These are phyloP conservation scores for Callorhinus ursinus DNA, from an alignment of 2,113 vertebrate species.

Conservation along the genomic window DNA sequence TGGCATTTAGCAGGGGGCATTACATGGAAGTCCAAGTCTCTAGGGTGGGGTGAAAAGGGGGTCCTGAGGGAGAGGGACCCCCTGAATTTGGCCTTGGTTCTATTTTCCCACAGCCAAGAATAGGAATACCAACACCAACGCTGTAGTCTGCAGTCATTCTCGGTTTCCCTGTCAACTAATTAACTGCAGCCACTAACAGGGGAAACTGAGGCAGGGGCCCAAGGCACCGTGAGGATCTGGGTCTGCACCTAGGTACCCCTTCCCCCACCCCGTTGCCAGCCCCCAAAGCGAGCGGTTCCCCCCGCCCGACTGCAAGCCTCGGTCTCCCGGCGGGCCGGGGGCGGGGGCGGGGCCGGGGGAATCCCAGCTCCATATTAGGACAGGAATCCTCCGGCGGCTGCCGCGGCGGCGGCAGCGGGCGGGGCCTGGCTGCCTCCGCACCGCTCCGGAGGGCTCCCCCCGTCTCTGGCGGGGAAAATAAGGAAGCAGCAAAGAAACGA, in stretches of 20 bases:
- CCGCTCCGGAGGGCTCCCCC: slow-evolving; percentile 55
- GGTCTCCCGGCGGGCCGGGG: slow-evolving; percentile 67
- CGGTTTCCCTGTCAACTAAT: background rate
- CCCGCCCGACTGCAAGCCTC: background rate
- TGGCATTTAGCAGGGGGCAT: background rate
- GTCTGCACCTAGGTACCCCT: background rate
- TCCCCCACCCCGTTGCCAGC: background rate
- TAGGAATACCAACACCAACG: background rate
- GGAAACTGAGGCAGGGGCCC: slow-evolving; percentile 69
- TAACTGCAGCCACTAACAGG: background rate
- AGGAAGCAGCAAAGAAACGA: background rate
- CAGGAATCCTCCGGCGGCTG: slow-evolving; percentile 78
- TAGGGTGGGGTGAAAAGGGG: background rate
- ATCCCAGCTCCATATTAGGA: slow-evolving; percentile 82
- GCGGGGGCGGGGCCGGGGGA: slow-evolving; percentile 81
- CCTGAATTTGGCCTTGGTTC: background rate
- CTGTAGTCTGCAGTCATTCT: background rate
- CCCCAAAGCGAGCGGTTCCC: background rate
- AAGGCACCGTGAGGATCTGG: background rate
- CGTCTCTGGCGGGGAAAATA: slow-evolving; percentile 18
- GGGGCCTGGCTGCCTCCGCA: slow-evolving; percentile 71
- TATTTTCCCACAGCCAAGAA: background rate
- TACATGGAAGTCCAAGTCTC: background rate
- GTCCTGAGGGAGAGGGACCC: background rate
- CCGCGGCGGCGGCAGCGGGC: slow-evolving; percentile 61